Base-by-base conservation (phyloP, 2,888 invertebrate genomes). In the Resseliella maxima region DNA sequence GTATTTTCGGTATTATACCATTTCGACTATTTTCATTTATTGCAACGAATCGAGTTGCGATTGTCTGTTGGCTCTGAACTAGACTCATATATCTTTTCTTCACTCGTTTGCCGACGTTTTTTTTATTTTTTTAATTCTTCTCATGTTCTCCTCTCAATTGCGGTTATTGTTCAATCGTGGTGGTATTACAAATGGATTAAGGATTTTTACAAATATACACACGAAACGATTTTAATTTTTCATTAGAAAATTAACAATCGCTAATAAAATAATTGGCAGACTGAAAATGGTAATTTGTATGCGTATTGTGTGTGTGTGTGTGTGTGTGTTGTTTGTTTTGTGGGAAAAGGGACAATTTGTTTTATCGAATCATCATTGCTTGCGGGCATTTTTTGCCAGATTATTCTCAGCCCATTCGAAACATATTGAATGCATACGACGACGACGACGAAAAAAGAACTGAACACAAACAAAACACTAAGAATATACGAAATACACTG, bases 141-240 rank as follows among this genome's bases (percentile, higher is more conserved):
- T n/a, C 59, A 24, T 24, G 41, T 41, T 41, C 41, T n/a, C 41
- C 6, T 41, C 41, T 41, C 41, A 41, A 8, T 41, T 12, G 41
- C 41, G 6, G 6, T 41, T 12, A 2, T 24, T 10, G 5, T 31
- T 72, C 72, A 72, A 72, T 59, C 72, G 72, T 72, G 72, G 72
- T 72, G 72, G 72, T 72, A 72, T 72, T 72, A 72, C 31, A 72
- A 72, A 72, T 72, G 72, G 72, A 72, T 72, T 72, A 72, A 72
- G 31, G 27, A 31, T 72, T 72, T 72, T 24, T 24, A 27, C 12
- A n/a, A 24, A 50, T 50, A 12, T 24, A 3, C 59, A 59, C 59
- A 59, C 6, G 24, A 72, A 72, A 31, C 15, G 27, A 15, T 72
- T n/a, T 72, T 72, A 72, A 72, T 72, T 72, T 72, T 72, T 72